These are phyloP conservation scores for Thera britannica DNA, from an alignment of 2,888 invertebrate species.

Conservation along the genomic window DNA sequence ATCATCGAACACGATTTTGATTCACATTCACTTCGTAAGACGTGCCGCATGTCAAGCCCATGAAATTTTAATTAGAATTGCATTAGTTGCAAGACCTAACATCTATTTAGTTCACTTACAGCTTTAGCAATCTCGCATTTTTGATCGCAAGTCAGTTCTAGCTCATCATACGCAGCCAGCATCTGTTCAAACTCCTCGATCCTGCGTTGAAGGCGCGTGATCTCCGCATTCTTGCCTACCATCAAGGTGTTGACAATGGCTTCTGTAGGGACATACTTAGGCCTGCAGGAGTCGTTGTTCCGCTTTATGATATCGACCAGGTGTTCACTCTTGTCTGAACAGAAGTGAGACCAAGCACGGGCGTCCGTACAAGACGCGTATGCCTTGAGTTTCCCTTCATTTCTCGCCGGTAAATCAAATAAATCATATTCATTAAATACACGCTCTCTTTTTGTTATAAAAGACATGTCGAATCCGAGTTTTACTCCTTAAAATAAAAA, in stretches of 20 bases:
- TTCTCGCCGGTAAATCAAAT: conserved; percentile 72
- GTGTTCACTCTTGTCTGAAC: conserved; percentile 83
- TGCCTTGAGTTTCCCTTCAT: conserved; percentile 83
- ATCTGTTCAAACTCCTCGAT: conserved; percentile 78
- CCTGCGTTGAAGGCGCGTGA: conserved; percentile 73
- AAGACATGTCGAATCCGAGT: conserved; percentile 67
- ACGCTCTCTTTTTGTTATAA: conserved; percentile 79
- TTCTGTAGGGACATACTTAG: conserved; percentile 73
- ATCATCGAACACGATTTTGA: no score
- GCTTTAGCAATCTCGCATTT: conserved; percentile 75
- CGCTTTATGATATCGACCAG: conserved; percentile 82
- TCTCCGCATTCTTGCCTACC: conserved; percentile 80
- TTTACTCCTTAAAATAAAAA: conserved; percentile 55
- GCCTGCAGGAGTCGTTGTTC: conserved; percentile 68
- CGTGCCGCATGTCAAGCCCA: no score
- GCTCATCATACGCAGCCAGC: conserved; percentile 70
- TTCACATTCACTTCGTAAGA: background rate
- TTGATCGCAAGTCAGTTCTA: conserved; percentile 74
- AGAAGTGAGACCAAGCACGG: conserved; percentile 84
- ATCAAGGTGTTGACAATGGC: conserved; percentile 76
- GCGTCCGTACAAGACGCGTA: conserved; percentile 84
- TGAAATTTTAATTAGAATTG: no score
- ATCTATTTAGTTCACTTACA: conserved; percentile 55
- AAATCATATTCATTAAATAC: conserved; percentile 78
- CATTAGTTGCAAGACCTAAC: background rate